Evolutionary conservation across 2,113 vertebrate genomes (phyloP), one percentile per base, ranked within the genome.

Genomic region (Pelecanus crispus): DNA sequence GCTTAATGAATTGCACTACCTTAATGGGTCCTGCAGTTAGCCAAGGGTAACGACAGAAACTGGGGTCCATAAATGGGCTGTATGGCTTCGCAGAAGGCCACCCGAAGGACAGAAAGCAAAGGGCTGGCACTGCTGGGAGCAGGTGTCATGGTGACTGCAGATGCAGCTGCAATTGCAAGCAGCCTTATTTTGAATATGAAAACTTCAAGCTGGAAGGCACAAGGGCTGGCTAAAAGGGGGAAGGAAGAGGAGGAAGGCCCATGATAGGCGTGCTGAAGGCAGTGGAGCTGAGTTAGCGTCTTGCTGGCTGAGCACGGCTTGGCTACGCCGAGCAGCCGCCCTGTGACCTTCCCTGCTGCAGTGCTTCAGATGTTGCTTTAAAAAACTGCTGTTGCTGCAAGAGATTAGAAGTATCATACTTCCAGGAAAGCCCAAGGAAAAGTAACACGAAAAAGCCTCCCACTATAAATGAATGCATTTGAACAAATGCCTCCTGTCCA

Each of bases 101-200:
- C 50, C 34, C 70, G 18, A 93, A 88, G 32, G 42, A 72, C 34
- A 26, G 68, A 81, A 74, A 84, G 81, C 72, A 67, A 86, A 59
- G 36, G 36, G 56, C 58, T 78, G 36, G 47, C 61, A 28, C 59
- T 72, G 34, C 59, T 29, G 59, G 72, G 42, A 95, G 74, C 87
- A 93, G 86, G 81, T 81, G 84, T 82, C 72, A 29, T 2, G 3
- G 25, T n/a, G 88, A 34, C 81, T 56, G 74, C 66, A 87, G 81
- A 11, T 92, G 88, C 59, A 91, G 81, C 70, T 95, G 42, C 17
- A 20, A 86, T 29, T 72, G 88, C 58, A 91, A 62, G 50, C 42
- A 45, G n/a, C 44, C 80, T 83, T 78, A 50, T 70, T 93, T 94
- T 97, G 96, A 94, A 91, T 89, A 93, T 70, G 77, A 91, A 92